Conservation (phyloP, 2,797 vertebrate genomes). For the Cheirogaleus major region DNA sequence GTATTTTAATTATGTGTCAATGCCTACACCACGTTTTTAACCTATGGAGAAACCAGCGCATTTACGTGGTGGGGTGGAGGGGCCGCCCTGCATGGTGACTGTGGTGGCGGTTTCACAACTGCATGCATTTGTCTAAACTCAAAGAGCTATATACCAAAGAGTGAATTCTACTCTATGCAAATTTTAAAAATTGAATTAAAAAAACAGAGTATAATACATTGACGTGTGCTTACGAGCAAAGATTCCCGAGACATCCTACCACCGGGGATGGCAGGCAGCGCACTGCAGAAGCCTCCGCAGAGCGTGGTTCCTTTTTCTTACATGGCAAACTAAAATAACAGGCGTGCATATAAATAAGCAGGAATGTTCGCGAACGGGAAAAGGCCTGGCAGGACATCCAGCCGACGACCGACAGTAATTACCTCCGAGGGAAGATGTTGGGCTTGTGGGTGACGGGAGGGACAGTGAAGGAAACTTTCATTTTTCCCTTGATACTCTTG, state of each 20-base stretch:
- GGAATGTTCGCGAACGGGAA: not conserved
- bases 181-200: not conserved
- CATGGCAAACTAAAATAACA: not conserved
- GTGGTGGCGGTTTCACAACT: not conserved
- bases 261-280: fast-evolving
- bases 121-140: not conserved
- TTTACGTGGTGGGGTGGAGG: fast-evolving
- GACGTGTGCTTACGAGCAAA: not conserved
- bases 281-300: fast-evolving
- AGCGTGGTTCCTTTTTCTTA: not conserved
- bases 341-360: no score
- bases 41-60: not conserved
- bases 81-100: not conserved
- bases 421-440: not conserved
- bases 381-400: not conserved
- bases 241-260: not conserved
- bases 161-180: not conserved
- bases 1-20: not conserved
- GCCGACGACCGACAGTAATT: not conserved
- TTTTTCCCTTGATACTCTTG: not conserved
- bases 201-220: not conserved
- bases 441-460: not conserved
- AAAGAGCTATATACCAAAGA: not conserved
- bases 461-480: not conserved
- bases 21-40: not conserved